These are phyloP conservation scores for Nomia melanderi DNA, from an alignment of 1,140 invertebrate species.

Conservation along the genomic window DNA sequence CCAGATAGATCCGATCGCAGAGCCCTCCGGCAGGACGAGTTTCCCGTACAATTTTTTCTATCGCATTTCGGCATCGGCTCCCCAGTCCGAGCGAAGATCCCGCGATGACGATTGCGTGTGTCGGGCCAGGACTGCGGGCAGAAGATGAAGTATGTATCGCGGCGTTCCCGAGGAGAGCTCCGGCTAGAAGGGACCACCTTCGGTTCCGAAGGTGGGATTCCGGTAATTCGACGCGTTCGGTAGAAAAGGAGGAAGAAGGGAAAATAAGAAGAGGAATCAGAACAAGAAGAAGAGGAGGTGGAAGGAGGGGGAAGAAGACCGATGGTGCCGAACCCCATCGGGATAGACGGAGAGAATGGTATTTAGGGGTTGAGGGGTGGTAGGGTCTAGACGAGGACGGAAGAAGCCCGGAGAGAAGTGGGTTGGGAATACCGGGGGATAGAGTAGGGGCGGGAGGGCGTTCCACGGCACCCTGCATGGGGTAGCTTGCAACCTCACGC, in stretches of 20 bases:
- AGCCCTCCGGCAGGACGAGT: no score
- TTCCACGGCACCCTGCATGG: constrained; percentile 79
- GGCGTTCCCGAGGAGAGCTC: background rate
- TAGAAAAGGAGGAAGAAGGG: no score
- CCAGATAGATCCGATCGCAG: no score
- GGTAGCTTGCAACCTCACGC: constrained; percentile 79
- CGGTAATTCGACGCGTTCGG: constrained; percentile 73
- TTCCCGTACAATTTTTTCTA: no score
- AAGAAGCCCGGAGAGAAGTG: constrained; percentile 43
- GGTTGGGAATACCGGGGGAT: constrained; percentile 56
- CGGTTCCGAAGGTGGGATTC: constrained; percentile 73
- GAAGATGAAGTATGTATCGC: constrained; percentile 31
- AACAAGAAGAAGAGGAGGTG: no score
- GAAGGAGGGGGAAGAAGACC: constrained; percentile 53
- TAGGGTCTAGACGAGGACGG: background rate
- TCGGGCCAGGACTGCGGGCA: no score
- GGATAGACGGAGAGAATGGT: background rate
- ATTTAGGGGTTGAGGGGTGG: background rate
- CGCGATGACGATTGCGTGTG: background rate
- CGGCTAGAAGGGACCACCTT: constrained; percentile 56
- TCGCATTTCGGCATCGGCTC: no score
- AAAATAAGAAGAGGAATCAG: no score
- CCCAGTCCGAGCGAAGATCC: no score
- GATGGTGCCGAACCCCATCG: constrained; percentile 19
- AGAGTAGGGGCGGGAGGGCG: constrained; percentile 73